These are phyloP conservation scores for Poicephalus gulielmi DNA, from an alignment of 2,113 vertebrate species.

Conservation along the genomic window DNA sequence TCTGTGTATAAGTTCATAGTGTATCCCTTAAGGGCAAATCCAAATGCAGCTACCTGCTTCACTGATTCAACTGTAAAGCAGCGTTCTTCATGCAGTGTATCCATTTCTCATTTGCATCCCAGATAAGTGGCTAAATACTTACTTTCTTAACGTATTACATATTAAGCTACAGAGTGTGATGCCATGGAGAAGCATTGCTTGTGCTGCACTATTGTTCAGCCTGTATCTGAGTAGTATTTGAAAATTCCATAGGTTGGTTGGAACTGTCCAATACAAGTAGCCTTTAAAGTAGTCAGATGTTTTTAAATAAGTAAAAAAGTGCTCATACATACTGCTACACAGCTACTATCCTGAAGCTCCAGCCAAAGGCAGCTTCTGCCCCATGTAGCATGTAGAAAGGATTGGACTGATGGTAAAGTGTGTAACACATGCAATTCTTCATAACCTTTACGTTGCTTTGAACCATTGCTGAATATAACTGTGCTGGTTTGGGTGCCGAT, in stretches of 20 bases:
- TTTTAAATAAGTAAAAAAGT: background rate
- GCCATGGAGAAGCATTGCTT: background rate
- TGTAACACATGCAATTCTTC: accelerated
- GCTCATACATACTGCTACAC: background rate
- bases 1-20: accelerated
- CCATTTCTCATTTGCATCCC: background rate
- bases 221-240: background rate
- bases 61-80: background rate
- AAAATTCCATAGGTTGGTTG: background rate
- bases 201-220: background rate
- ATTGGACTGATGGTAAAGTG: background rate
- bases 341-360: no score
- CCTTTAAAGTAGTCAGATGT: background rate
- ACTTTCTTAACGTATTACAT: background rate
- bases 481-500: background rate
- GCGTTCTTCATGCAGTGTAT: background rate
- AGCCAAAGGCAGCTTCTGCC: background rate
- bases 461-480: background rate
- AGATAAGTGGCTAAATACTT: background rate
- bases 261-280: background rate
- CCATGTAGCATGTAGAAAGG: accelerated
- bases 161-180: background rate
- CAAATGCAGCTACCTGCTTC: background rate
- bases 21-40: background rate
- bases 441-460: background rate